These are phyloP conservation scores for Eulacestoma nigropectus DNA, from an alignment of 2,113 vertebrate genomes.

Conservation along the genomic window DNA sequence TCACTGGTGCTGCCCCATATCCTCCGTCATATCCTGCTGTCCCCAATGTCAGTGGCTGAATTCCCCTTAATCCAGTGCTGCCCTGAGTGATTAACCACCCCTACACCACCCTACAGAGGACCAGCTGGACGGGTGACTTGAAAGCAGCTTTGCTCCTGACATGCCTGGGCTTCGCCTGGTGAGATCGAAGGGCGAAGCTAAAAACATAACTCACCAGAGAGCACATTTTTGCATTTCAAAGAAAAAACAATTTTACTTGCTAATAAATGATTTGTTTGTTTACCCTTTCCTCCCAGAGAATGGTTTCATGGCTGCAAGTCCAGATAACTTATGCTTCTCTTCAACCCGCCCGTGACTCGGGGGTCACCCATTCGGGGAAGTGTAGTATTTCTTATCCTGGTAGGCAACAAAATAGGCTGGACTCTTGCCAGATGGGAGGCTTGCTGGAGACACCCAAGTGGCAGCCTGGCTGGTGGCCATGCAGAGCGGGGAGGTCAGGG, in stretches of 20 bases:
- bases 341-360: background rate
- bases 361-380: constrained; percentile 10
- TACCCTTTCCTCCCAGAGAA: constrained; percentile 66
- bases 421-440: constrained; percentile 7
- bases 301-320: constrained; percentile 15
- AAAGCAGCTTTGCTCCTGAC: constrained; percentile 8
- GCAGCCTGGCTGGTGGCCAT: constrained; percentile 6
- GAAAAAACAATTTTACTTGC: constrained; percentile 66
- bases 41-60: background rate
- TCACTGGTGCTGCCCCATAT: background rate
- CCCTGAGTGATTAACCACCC: background rate
- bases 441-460: constrained; percentile 26
- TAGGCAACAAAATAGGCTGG: background rate
- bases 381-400: constrained; percentile 9
- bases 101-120: background rate
- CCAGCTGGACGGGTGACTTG: background rate
- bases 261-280: constrained; percentile 70
- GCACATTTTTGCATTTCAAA: constrained; percentile 68
- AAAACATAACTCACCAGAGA: constrained; percentile 36
- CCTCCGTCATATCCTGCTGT: background rate
- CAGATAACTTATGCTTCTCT: constrained; percentile 56
- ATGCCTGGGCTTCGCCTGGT: background rate
- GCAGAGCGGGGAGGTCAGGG: background rate
- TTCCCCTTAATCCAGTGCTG: background rate
- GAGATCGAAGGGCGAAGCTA: constrained; percentile 1